Base-by-base conservation (phyloP, 2,888 invertebrate genomes). In the Acanthosoma haemorrhoidale region DNA sequence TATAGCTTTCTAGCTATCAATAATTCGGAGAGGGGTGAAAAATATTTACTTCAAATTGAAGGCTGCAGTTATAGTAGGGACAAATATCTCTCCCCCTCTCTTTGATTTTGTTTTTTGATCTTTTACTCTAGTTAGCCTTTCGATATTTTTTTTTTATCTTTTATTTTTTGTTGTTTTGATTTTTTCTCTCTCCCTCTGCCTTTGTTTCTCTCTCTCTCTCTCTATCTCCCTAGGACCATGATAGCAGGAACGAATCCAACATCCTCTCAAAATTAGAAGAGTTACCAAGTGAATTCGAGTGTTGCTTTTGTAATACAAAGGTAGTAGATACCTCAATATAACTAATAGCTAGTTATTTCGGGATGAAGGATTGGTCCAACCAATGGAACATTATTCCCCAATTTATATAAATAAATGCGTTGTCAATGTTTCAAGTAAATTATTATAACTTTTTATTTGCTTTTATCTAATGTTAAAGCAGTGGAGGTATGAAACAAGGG, bases 231-330 rank as follows among this genome's bases (percentile, higher is more conserved):
- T 70, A 76, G 76, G 76, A 75, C 70, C 75, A 75, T 74, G 76
- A 75, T 75, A 77, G 76, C 76, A 78, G 77, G 76, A 72, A 74
- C 72, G 77, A 76, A 75, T 77, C 77, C 75, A 77, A 75, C 75
- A 76, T 76, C 76, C 69, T 81, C 81, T 88, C 89, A 82, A 87
- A 87, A 86, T 84, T 88, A 84, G 91, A 92, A 85, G 92, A 93
- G 85, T 87, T 92, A 83, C 92, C 92, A 84, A 92, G 91, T 86
- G 93, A 93, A 86, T 92, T 92, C 88, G 94, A 94, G 87, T 94
- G 94, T 90, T 94, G 93, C 88, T 94, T 92, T 90, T 94, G 93
- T 88, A 92, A 91, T 83, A 89, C 91, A 82, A 93, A 93, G 92
- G 93, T 93, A 90, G 70, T 70, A 67, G 34, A 32, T 67, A 32